Evolutionary conservation across 2,113 vertebrate genomes (phyloP), one percentile per base, ranked within the genome.

Genomic region (Stigmatopora nigra): DNA sequence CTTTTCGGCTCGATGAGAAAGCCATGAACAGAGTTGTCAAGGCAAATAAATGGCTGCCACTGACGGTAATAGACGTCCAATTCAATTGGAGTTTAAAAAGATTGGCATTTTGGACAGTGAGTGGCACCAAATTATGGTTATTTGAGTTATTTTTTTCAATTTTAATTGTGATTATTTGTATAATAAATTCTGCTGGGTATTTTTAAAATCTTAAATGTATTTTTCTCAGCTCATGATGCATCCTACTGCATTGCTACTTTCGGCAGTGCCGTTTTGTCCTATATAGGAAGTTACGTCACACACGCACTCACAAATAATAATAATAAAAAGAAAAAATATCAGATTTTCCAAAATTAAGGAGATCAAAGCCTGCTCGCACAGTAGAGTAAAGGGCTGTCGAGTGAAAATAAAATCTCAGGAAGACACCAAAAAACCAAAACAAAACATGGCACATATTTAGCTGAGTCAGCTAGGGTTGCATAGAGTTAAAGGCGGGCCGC

Each of bases 391-490:
- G 82, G 84, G 77, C 71, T 65, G 67, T 82, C 68, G 73, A 73
- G 75, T 75, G 19, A 84, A 76, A 65, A 70, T 49, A 67, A 80
- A 71, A 62, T 69, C 78, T 87, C 75, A 88, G 91, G 91, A 91
- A 91, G 89, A 91, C 89, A 2, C 10, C 19, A 78, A 88, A 91
- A 73, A 78, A 88, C 65, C 90, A 91, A 88, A 91, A 88, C 76
- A 87, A 90, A 88, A 85, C 87, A 92, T 91, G 90, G 91, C 91
- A 92, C 90, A 87, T 90, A 83, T 84, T 88, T 88, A 91, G 89
- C 90, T 91, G 89, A 56, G 89, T 91, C 88, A 73, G 89, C 88
- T 91, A 86, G 80, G 85, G 84, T 91, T 91, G 90, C 90, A 92
- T 91, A 92, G 91, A 91, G 80, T 89, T 89, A 89, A 41, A 31